Percentiles rank a stretch among this genome's conserved stretches.
Evolutionary conservation across 1,140 invertebrate genomes (phyloP).

Genomic region (Coptotermes formosanus): DNA sequence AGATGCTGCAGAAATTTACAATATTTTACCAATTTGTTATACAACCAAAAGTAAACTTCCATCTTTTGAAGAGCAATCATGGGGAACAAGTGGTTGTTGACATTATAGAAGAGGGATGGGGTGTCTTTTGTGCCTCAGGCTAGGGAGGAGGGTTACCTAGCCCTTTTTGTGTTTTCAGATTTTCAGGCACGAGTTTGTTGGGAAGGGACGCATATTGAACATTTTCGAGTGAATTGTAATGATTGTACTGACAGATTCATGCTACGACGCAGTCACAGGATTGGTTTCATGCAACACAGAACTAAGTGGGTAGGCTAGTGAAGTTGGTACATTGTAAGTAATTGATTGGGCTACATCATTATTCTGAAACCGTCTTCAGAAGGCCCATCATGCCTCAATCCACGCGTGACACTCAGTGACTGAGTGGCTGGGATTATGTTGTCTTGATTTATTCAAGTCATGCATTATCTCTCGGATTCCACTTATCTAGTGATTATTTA

Average conservation of each 20-base stretch:
- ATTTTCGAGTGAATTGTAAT: not conserved
- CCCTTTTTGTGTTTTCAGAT: not conserved
- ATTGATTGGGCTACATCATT: conserved; percentile 1
- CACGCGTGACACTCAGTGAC: not conserved
- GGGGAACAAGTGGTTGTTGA: not conserved
- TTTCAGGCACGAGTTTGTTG: not conserved
- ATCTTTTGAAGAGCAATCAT: not conserved
- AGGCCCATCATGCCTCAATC: not conserved
- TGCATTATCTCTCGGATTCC: not conserved
- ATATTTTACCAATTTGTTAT: not conserved
- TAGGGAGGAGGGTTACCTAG: not conserved
- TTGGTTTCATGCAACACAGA: not conserved
- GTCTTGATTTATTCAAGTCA: not conserved
- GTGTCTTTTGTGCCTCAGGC: not conserved
- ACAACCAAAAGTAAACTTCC: not conserved
- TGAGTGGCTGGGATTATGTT: not conserved
- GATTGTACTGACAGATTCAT: not conserved
- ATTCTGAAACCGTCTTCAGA: not conserved
- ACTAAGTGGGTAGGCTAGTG: not conserved
- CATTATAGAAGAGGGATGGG: not conserved
- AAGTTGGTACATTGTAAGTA: not conserved
- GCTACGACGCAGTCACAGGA: not conserved
- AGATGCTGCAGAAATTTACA: not conserved
- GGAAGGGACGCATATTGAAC: not conserved
- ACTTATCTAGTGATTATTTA: not conserved